Base-by-base conservation (phyloP, 2,113 vertebrate genomes). In the Peromyscus maniculatus region DNA sequence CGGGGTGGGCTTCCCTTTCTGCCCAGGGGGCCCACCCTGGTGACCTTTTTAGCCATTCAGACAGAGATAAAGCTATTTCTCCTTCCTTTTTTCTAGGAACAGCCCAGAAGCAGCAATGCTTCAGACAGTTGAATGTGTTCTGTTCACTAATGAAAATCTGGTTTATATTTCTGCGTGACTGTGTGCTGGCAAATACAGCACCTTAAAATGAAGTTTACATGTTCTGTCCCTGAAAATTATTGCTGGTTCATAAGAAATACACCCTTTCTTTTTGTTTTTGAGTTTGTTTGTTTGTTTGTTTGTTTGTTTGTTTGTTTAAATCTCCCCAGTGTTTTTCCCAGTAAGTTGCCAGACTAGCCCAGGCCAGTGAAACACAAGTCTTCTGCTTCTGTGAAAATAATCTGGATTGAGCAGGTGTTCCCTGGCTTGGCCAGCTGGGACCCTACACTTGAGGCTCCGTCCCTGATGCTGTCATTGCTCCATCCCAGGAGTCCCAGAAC, bases 41-140 rank as follows among this genome's bases (percentile, higher is more conserved):
- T 89, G 91, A 96, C 87, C 87, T 97, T 97, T 97, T 96, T 67
- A 97, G 69, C 39, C 69, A 94, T 93, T 57, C 90, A 94, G 91
- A 96, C 90, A 87, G 46, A 94, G 57, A 91, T 72, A 96, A 80
- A 94, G 83, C 83, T 69, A 91, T 95, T 91, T 96, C 62, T 92
- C 83, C 69, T 84, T 31, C 28, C 57, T 91, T 88, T 91, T 92
- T 88, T 89, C 67, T 93, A 43, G 13, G n/a, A 55, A 82, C 36
- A 93, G 59, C 12, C 46, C 22, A 77, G 75, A 69, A 77, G 43
- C 55, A 78, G 86, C 55, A 74, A 36, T 17, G 55, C 46, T 96
- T 91, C 71, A 19, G n/a, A 72, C 24, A 19, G 2, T 90, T 84
- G 87, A 83, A 94, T 74, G 26, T 79, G 83, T 94, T 96, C 96